phyloP scores from a whole-genome alignment of 2,113 vertebrate genomes.

The Melanerpes formicivorus region DNA sequence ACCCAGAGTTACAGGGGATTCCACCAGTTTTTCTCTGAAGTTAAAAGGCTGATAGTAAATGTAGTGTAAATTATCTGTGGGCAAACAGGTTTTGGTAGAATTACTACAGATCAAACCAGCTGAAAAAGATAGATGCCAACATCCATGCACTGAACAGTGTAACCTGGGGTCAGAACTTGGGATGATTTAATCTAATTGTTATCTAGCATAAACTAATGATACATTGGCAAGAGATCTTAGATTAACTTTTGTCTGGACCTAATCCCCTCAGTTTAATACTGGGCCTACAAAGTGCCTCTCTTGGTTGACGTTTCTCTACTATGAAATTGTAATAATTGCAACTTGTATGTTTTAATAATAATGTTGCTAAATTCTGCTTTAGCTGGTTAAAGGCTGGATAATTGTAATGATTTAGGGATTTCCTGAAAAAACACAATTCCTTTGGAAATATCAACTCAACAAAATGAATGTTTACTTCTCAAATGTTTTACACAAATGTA shows the following conservation, averaged over 20 bases:
- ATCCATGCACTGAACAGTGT: not conserved
- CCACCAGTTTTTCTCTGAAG: not conserved
- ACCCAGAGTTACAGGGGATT: not conserved
- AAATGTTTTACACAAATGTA: not conserved
- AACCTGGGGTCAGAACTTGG: conserved; percentile 16
- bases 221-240: conserved; percentile 27
- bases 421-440: not conserved
- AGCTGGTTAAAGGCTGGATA: not conserved
- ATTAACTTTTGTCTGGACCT: conserved; percentile 31
- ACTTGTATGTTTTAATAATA: not conserved
- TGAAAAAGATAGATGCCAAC: not conserved
- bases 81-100: conserved; percentile 3
- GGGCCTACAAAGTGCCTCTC: not conserved
- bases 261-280: conserved; percentile 23
- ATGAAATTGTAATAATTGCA: conserved; percentile 4
- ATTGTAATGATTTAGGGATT: not conserved
- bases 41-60: not conserved
- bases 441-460: not conserved
- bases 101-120: not conserved
- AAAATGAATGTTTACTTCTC: not conserved
- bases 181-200: conserved; percentile 39
- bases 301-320: conserved; percentile 1
- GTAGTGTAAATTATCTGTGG: not conserved
- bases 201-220: conserved; percentile 13
- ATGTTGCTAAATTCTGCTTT: conserved; percentile 6